phyloP scores from a whole-genome alignment of 2,797 vertebrate species.

The Protonibea diacanthus region DNA sequence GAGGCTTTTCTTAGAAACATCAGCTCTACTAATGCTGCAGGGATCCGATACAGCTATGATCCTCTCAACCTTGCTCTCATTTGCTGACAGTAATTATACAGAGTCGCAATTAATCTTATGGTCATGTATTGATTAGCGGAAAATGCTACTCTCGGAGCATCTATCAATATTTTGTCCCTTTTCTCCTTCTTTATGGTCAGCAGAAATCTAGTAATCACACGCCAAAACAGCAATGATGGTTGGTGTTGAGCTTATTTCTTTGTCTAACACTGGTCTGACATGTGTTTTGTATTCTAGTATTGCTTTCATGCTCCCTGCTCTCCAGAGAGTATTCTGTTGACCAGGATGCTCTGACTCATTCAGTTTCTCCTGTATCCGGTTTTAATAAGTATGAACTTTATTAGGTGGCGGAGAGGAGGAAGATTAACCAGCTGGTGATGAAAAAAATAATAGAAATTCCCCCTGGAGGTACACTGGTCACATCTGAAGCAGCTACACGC shows the following conservation, averaged over 20 bases:
- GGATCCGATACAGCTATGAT: neutral
- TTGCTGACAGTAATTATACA: conserved; percentile 9
- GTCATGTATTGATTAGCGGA: conserved; percentile 8
- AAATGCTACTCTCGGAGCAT: neutral
- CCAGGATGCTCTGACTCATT: conserved; percentile 13
- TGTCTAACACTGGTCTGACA: neutral
- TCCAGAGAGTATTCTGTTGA: conserved; percentile 24
- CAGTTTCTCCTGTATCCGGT: conserved; percentile 26
- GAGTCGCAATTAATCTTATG: conserved; percentile 20
- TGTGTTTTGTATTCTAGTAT: conserved; percentile 3
- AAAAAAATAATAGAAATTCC: conserved; percentile 40
- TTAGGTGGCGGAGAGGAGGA: conserved; percentile 35
- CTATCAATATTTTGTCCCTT: neutral
- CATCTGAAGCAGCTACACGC: conserved; percentile 52
- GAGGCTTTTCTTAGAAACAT: neutral
- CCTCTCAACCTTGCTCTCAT: conserved; percentile 18
- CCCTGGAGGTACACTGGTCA: conserved; percentile 53
- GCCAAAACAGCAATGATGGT: neutral
- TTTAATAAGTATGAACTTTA: conserved; percentile 63
- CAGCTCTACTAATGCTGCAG: neutral
- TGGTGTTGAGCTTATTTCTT: neutral
- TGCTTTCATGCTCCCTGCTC: conserved; percentile 2
- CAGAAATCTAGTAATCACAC: neutral
- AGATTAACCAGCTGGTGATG: conserved; percentile 51
- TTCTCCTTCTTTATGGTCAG: neutral